Percentiles rank a stretch among this genome's conserved stretches.
Conservation (phyloP, 2,113 vertebrate species). For the Plotosus lineatus region DNA sequence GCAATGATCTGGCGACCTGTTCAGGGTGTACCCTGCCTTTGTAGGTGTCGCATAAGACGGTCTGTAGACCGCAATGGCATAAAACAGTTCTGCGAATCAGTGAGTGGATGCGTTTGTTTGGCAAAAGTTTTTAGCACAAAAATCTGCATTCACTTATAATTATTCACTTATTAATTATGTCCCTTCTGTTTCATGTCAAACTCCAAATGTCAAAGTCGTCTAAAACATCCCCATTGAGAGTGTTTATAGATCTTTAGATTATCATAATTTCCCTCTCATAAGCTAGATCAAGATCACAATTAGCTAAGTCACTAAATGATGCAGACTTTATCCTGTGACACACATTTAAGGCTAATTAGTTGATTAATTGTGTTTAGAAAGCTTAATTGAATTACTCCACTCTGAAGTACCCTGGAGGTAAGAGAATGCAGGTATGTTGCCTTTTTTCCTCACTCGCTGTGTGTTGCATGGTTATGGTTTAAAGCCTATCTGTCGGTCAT, state of each 20-base stretch:
- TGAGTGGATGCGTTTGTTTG: too few relatives aligned
- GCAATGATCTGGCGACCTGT: too few relatives aligned
- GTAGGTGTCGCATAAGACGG: too few relatives aligned
- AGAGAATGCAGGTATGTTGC: slow-evolving; percentile 45
- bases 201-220: slow-evolving; percentile 12
- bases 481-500: neutral
- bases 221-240: slow-evolving; percentile 14
- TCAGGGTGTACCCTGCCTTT: too few relatives aligned
- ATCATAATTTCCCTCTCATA: slow-evolving; percentile 30
- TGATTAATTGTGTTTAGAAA: slow-evolving; percentile 60
- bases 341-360: slow-evolving; percentile 57
- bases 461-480: slow-evolving; percentile 28
- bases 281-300: slow-evolving; percentile 40
- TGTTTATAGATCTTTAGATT: slow-evolving; percentile 28
- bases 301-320: slow-evolving; percentile 55
- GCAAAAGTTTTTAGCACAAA: too few relatives aligned
- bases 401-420: slow-evolving; percentile 34
- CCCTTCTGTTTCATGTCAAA: neutral
- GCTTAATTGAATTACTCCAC: slow-evolving; percentile 54
- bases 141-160: neutral
- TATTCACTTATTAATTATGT: neutral
- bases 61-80: too few relatives aligned
- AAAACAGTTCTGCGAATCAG: too few relatives aligned
- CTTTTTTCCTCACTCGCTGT: neutral
- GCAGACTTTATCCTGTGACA: slow-evolving; percentile 51